These are phyloP conservation scores for Potorous gilbertii DNA, from an alignment of 2,797 vertebrate genomes.

Conservation along the genomic window DNA sequence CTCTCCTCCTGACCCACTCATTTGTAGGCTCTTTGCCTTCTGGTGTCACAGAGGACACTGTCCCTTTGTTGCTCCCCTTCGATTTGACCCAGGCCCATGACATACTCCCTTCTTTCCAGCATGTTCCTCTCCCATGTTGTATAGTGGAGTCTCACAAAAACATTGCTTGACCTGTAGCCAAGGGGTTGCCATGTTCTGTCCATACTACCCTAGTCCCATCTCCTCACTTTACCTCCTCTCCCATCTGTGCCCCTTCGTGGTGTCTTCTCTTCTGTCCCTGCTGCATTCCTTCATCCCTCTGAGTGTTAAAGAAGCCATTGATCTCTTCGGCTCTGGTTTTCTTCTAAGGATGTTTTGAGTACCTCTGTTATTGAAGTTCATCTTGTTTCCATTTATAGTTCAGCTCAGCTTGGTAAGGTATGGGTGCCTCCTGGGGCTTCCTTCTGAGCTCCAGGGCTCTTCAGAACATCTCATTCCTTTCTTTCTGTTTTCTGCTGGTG, in stretches of 20 bases:
- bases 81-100: not conserved
- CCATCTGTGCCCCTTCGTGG: not conserved
- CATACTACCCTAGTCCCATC: not conserved
- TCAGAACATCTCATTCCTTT: too few relatives aligned
- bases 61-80: not conserved
- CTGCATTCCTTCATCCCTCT: too few relatives aligned
- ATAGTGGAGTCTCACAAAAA: not conserved
- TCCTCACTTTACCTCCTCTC: too few relatives aligned
- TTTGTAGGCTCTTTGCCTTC: not conserved
- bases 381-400: not conserved
- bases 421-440: too few relatives aligned
- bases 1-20: not conserved
- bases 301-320: not conserved
- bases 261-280: too few relatives aligned
- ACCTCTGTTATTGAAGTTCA: not conserved
- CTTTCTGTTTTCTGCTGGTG: too few relatives aligned
- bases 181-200: not conserved
- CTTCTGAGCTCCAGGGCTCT: too few relatives aligned
- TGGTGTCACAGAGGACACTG: not conserved
- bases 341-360: not conserved
- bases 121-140: not conserved
- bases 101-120: not conserved
- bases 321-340: not conserved
- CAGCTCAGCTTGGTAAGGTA: too few relatives aligned
- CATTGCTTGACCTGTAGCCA: not conserved